Conservation (phyloP, 1,140 invertebrate species). For the Druon quercuslanigerum region DNA sequence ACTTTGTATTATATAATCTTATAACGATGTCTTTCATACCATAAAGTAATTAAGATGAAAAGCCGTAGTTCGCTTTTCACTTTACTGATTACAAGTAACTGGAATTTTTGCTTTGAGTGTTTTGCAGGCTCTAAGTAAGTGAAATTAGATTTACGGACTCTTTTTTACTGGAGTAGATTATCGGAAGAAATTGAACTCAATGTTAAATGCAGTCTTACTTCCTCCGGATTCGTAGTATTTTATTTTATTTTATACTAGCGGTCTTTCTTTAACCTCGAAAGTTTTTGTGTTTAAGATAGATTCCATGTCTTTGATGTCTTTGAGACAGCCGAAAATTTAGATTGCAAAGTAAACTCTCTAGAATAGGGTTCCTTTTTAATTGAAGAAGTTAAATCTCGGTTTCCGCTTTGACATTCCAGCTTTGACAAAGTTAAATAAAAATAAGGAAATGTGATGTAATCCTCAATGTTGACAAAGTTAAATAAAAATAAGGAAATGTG, state of each 20-base stretch:
- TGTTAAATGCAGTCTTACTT: background rate
- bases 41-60: background rate
- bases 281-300: too few relatives aligned
- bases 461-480: background rate
- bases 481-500: background rate
- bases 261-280: too few relatives aligned
- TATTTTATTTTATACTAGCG: background rate
- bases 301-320: too few relatives aligned
- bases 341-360: background rate
- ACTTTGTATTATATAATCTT: background rate
- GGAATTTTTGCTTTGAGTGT: background rate
- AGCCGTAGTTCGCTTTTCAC: background rate
- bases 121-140: background rate
- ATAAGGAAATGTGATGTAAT: background rate
- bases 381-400: background rate
- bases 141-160: conserved; percentile 24
- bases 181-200: background rate
- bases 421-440: too few relatives aligned
- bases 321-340: too few relatives aligned
- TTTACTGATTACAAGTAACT: background rate
- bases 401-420: too few relatives aligned
- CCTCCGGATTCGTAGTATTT: background rate
- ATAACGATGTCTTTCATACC: conserved; percentile 6
- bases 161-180: background rate
- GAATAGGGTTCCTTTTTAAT: background rate